Evolutionary conservation across 2,888 invertebrate species (phyloP), one percentile per base, ranked within the genome.

Genomic region (Lingula anatina): DNA sequence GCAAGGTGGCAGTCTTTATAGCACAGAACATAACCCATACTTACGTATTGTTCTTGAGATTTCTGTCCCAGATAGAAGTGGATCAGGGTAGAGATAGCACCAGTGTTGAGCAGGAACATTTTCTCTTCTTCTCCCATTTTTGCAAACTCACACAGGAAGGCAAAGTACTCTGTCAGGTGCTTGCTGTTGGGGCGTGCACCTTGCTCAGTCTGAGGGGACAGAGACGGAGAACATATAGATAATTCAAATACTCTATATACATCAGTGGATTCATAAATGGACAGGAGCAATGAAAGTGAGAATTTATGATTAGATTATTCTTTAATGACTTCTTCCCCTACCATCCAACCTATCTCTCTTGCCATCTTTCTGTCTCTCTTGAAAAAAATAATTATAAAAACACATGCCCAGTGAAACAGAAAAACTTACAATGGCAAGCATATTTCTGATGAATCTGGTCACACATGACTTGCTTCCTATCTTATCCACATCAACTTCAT

Each of bases 91-190:
- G 89, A 86, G 56, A 95, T 92, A 31, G 92, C 89, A 69, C 90
- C 89, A 49, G 89, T 86, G 25, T 88, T 84, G 56, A 93, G 81
- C 66, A 95, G 80, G 78, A 94, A 95, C 72, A 86, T 84, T 26
- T 89, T 87, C 74, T 95, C 94, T 65, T 91, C 91, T 56, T 92
- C 92, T 0, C 94, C 93, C 89, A 93, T 90, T 74, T 92, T 88
- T 62, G 92, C 90, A 77, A 94, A 94, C 76, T 95, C 94, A 73
- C 90, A 88, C 55, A 95, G 79, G 64, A 95, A 84, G 36, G 89
- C 87, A 76, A 95, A 95, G 77, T 92, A 94, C 76, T 95, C 95
- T 1, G 91, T 89, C 57, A 95, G 80, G 75, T 94, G 90, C 47
- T 74, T 71, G 55, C 75, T 72, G 59, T 73, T 70, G 7, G 72